These are phyloP conservation scores for Monoplex corrugatus DNA, from an alignment of 2,888 invertebrate genomes.

Conservation along the genomic window DNA sequence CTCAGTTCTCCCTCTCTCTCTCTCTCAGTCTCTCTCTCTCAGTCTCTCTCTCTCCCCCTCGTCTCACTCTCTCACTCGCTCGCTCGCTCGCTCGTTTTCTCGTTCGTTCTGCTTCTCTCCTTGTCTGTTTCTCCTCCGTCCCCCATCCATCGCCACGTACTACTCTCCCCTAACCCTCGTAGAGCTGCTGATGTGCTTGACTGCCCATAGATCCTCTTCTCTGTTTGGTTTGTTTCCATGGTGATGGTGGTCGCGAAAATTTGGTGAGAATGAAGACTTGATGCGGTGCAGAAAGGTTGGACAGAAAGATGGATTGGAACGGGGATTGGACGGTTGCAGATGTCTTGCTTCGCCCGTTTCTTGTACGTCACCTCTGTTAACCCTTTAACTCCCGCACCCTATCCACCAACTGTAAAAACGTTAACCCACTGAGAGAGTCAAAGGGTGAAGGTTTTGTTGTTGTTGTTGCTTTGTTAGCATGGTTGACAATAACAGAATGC, in stretches of 20 bases:
- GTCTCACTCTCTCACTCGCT: neutral
- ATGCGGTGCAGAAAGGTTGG: neutral
- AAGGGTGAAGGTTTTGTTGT: too few relatives aligned
- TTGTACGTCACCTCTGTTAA: too few relatives aligned
- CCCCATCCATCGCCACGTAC: neutral
- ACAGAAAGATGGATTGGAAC: neutral
- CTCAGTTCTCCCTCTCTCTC: neutral
- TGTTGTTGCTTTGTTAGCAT: too few relatives aligned
- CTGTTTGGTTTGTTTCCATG: constrained; percentile 37
- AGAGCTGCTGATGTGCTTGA: constrained; percentile 28
- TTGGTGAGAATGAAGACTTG: constrained; percentile 23
- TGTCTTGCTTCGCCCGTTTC: too few relatives aligned
- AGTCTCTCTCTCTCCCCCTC: neutral
- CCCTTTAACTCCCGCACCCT: too few relatives aligned
- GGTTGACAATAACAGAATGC: too few relatives aligned
- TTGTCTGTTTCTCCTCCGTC: neutral
- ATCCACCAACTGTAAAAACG: too few relatives aligned
- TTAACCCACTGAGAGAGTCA: too few relatives aligned
- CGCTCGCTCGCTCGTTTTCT: too few relatives aligned
- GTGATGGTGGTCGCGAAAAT: constrained; percentile 22
- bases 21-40: neutral
- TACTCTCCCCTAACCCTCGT: neutral
- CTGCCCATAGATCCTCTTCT: constrained; percentile 19
- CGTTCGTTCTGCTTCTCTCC: neutral
- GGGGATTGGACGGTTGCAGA: too few relatives aligned